Percentiles rank a stretch among this genome's conserved stretches.
These are phyloP conservation scores for Mallotus villosus DNA, from an alignment of 2,797 vertebrate species.

Conservation along the genomic window DNA sequence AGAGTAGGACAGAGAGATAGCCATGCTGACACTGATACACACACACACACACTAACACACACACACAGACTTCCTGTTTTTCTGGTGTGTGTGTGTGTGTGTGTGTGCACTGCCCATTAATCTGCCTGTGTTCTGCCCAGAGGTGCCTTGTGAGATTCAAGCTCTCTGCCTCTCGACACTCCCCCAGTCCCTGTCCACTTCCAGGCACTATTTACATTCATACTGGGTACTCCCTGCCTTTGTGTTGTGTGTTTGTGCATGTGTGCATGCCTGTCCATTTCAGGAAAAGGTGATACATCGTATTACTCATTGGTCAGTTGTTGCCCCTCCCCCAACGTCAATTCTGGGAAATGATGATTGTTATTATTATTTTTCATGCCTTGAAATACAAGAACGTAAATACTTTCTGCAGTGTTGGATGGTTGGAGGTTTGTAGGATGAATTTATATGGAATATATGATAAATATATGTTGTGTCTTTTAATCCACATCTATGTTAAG, in stretches of 20 bases:
- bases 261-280: no score
- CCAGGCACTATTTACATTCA: not conserved
- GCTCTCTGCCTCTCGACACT: not conserved
- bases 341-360: no score
- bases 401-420: no score
- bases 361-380: no score
- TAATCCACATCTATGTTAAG: no score
- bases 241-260: not conserved
- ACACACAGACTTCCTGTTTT: constrained; percentile 3
- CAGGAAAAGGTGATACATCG: not conserved
- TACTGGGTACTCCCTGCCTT: not conserved
- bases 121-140: not conserved
- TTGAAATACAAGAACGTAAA: not conserved
- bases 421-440: no score
- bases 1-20: not conserved
- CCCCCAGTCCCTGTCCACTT: not conserved
- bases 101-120: not conserved
- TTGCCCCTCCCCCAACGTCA: not conserved
- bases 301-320: not conserved
- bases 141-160: not conserved
- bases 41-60: constrained; percentile 6
- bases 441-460: no score
- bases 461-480: no score
- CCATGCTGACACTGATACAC: not conserved
- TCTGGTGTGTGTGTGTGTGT: not conserved